phyloP scores from a whole-genome alignment of 2,797 vertebrate species.

The Falco peregrinus region DNA sequence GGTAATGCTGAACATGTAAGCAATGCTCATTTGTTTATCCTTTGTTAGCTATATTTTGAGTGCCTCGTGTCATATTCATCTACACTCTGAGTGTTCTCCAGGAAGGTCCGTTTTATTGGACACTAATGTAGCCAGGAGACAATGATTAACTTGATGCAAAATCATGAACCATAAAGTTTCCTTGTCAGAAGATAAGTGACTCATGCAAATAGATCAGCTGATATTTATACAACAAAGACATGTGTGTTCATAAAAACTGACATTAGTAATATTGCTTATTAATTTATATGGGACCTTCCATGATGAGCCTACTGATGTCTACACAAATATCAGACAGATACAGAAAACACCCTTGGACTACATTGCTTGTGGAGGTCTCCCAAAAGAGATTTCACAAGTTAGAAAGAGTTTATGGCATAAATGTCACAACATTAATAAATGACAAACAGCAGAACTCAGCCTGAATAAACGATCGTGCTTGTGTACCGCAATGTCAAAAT shows the following conservation, averaged over 20 bases:
- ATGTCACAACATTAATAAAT: background rate
- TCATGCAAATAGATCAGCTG: background rate
- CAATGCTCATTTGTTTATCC: conserved; percentile 40
- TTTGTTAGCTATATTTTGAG: conserved; percentile 32
- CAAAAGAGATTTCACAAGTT: background rate
- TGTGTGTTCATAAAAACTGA: conserved; percentile 26
- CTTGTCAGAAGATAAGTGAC: conserved; percentile 21
- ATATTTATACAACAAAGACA: background rate
- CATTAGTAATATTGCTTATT: background rate
- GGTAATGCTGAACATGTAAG: conserved; percentile 70
- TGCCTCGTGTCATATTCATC: background rate
- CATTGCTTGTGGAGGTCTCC: background rate
- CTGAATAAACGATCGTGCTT: background rate
- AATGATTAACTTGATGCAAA: conserved; percentile 58
- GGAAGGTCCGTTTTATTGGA: background rate
- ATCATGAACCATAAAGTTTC: conserved; percentile 61
- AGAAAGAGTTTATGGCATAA: background rate
- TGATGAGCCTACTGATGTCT: background rate
- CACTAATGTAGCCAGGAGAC: background rate
- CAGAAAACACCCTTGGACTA: background rate
- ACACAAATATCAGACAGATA: background rate
- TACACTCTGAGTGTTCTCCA: background rate
- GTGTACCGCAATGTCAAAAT: background rate
- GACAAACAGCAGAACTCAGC: background rate
- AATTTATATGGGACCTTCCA: conserved; percentile 29